Conservation (phyloP, 1,140 invertebrate genomes). For the Microplitis demolitor region DNA sequence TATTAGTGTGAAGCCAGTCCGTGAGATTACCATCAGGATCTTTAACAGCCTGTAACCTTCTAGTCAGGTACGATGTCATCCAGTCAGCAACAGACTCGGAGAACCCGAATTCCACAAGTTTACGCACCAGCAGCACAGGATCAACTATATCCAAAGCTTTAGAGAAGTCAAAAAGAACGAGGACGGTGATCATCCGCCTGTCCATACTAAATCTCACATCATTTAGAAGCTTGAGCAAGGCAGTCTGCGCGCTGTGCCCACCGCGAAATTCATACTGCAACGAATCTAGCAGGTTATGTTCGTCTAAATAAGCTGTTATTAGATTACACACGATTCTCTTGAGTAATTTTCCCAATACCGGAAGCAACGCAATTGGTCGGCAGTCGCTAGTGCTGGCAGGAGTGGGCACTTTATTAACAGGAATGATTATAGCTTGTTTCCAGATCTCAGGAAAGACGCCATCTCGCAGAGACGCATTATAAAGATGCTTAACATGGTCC, state of each 20-base stretch:
- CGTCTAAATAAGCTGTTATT: background rate
- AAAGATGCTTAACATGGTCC: background rate
- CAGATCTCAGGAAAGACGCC: background rate
- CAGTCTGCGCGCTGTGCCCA: slow-evolving; percentile 22
- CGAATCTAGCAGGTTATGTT: background rate
- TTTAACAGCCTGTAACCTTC: background rate
- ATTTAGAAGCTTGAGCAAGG: slow-evolving; percentile 18
- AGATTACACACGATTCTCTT: background rate
- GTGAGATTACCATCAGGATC: background rate
- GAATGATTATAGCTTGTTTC: background rate
- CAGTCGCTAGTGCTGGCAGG: background rate
- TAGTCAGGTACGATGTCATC: slow-evolving; percentile 5
- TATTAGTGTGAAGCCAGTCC: background rate
- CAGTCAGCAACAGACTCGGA: background rate
- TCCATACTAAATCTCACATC: slow-evolving; percentile 23
- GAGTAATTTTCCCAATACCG: slow-evolving; percentile 4
- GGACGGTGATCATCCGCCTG: slow-evolving; percentile 7
- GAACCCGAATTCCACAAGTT: slow-evolving; percentile 2
- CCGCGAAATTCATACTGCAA: slow-evolving; percentile 22
- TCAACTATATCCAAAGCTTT: slow-evolving; percentile 37
- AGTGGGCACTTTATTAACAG: background rate
- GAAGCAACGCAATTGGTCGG: slow-evolving; percentile 2
- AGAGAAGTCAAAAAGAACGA: slow-evolving; percentile 31
- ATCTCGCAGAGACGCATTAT: background rate
- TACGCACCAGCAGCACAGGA: slow-evolving; percentile 13